A percentile compares a stretch with the other conserved stretches of the same genome.
These are phyloP conservation scores for Eulithis testata DNA, from an alignment of 2,888 invertebrate genomes.

Conservation along the genomic window DNA sequence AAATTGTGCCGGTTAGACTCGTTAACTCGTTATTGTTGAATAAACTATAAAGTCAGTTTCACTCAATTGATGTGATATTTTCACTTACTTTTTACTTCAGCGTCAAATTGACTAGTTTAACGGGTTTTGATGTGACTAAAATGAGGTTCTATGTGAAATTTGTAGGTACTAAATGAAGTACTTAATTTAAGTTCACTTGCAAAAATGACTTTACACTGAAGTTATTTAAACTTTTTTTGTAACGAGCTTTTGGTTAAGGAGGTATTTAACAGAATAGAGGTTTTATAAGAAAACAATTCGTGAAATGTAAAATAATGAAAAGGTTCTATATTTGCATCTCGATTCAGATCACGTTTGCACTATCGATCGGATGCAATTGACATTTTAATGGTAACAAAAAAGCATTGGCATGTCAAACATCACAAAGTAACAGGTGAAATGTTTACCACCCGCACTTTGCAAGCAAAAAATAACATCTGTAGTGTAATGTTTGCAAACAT, in stretches of 20 bases:
- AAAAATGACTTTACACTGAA: too few relatives aligned
- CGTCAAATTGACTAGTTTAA: background rate
- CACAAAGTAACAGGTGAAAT: slow-evolving; percentile 74
- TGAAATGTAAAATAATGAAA: background rate
- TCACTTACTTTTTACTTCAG: slow-evolving; percentile 15
- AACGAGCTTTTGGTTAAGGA: too few relatives aligned
- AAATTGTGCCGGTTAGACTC: slow-evolving; percentile 21
- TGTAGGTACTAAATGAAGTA: background rate
- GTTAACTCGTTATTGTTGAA: slow-evolving; percentile 32
- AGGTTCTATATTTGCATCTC: slow-evolving; percentile 15
- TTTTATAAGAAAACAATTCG: too few relatives aligned
- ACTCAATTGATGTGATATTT: slow-evolving; percentile 27
- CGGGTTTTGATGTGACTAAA: background rate
- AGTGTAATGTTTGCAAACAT: slow-evolving; percentile 73
- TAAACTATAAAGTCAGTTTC: slow-evolving; percentile 20
- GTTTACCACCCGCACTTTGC: slow-evolving; percentile 66
- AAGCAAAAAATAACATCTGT: slow-evolving; percentile 75
- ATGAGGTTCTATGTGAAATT: background rate
- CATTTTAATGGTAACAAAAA: slow-evolving; percentile 79
- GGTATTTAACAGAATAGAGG: too few relatives aligned
- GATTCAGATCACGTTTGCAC: slow-evolving; percentile 65
- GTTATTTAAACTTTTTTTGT: too few relatives aligned
- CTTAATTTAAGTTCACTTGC: too few relatives aligned
- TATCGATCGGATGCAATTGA: slow-evolving; percentile 59
- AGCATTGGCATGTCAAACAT: slow-evolving; percentile 65